A percentile compares a stretch with the other conserved stretches of the same genome.
Conservation (phyloP, 2,797 vertebrate species). For the Malacoctenus gilli region DNA sequence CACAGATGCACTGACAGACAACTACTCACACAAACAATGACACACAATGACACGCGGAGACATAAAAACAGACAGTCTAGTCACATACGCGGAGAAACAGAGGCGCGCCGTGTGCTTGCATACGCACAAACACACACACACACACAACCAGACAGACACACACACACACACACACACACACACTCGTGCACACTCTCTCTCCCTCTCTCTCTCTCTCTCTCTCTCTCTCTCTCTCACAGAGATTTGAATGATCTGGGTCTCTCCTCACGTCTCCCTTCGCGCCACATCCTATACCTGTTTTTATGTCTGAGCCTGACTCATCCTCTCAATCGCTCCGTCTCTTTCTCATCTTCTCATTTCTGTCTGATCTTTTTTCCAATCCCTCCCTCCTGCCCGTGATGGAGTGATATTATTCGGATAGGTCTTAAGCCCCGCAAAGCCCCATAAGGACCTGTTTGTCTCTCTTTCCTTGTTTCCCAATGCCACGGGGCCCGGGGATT, state of each 20-base stretch:
- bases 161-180: conserved; percentile 13
- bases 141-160: conserved; percentile 14
- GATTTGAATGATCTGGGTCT: conserved; percentile 71
- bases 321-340: conserved; percentile 70
- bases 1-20: conserved; percentile 53
- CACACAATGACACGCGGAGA: conserved; percentile 56
- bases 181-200: conserved; percentile 22
- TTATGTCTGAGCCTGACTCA: conserved; percentile 76
- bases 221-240: conserved; percentile 14
- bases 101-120: conserved; percentile 33
- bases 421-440: conserved; percentile 70
- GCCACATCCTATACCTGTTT: conserved; percentile 73
- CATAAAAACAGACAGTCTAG: conserved; percentile 72
- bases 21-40: conserved; percentile 71
- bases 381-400: conserved; percentile 65
- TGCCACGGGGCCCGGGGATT: conserved; percentile 48
- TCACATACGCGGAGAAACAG: conserved; percentile 66
- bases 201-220: conserved; percentile 13
- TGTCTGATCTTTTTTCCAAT: conserved; percentile 71
- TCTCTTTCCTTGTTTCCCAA: conserved; percentile 66
- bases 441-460: conserved; percentile 67
- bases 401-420: conserved; percentile 73
- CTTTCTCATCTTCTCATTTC: conserved; percentile 75
- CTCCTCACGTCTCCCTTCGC: conserved; percentile 64
- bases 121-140: conserved; percentile 25